Conservation (phyloP, 1,140 invertebrate species). For the Drosophila yakuba region DNA sequence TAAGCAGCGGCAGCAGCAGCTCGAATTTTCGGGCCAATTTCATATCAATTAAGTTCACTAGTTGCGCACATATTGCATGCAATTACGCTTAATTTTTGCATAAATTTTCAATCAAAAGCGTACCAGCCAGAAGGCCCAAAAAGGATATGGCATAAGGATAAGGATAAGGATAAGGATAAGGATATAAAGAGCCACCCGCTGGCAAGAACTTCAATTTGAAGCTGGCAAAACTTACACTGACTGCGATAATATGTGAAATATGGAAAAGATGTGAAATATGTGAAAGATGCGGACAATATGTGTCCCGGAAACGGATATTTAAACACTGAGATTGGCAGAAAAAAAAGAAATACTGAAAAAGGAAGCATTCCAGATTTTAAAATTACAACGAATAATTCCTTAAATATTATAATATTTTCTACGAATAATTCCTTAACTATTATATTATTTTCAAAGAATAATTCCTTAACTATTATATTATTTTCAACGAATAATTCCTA, state of each 20-base stretch:
- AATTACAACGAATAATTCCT: too few species aligned
- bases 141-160: background rate
- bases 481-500: too few species aligned
- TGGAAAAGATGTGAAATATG: slow-evolving; percentile 5
- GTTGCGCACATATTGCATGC: slow-evolving; percentile 29
- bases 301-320: slow-evolving; percentile 73
- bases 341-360: slow-evolving; percentile 1
- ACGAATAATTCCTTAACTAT: too few species aligned
- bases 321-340: slow-evolving; percentile 24
- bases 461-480: too few species aligned
- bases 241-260: too few species aligned
- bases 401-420: too few species aligned
- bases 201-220: too few species aligned
- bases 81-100: slow-evolving; percentile 74
- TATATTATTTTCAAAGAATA: too few species aligned
- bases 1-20: slow-evolving; percentile 10
- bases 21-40: slow-evolving; percentile 21
- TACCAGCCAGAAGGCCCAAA: background rate
- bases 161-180: too few species aligned
- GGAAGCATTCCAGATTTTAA: background rate
- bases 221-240: background rate
- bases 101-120: slow-evolving; percentile 63
- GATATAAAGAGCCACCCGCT: too few species aligned
- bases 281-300: slow-evolving; percentile 47
- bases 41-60: slow-evolving; percentile 18